Evolutionary conservation across 2,888 invertebrate genomes (phyloP).

Genomic region (Macaria liturata): DNA sequence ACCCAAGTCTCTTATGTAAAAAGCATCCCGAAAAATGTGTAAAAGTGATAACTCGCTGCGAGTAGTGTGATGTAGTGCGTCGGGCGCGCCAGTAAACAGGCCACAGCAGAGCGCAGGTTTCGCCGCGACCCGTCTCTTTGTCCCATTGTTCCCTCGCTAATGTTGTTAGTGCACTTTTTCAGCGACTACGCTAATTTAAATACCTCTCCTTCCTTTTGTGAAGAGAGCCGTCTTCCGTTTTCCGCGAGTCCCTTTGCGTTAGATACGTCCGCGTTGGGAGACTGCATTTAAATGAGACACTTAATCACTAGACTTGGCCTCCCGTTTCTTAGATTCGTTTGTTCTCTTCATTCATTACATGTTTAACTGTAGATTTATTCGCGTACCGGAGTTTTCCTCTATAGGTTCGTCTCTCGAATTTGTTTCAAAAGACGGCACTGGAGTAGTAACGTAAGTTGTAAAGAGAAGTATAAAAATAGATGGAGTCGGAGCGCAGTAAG

Average conservation of each 20-base stretch:
- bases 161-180: conserved; percentile 83
- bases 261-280: conserved; percentile 75
- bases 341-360: conserved; percentile 75
- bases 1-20: background rate
- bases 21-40: conserved; percentile 1
- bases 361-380: conserved; percentile 48
- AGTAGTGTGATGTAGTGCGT: background rate
- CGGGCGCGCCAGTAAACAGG: conserved; percentile 33
- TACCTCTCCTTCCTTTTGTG: conserved; percentile 80
- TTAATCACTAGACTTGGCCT: conserved; percentile 79
- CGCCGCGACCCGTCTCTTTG: conserved; percentile 68
- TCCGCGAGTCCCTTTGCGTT: conserved; percentile 79
- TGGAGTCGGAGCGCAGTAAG: conserved; percentile 39
- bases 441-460: background rate
- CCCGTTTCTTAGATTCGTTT: conserved; percentile 73
- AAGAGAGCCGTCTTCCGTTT: conserved; percentile 80
- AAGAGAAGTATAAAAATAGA: conserved; percentile 30
- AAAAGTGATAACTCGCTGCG: conserved; percentile 4
- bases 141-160: conserved; percentile 80
- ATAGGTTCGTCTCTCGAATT: conserved; percentile 14
- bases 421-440: background rate
- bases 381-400: conserved; percentile 26
- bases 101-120: conserved; percentile 45
- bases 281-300: conserved; percentile 83
- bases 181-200: conserved; percentile 82